phyloP scores from a whole-genome alignment of 2,113 vertebrate genomes.

The Dipodomys spectabilis region DNA sequence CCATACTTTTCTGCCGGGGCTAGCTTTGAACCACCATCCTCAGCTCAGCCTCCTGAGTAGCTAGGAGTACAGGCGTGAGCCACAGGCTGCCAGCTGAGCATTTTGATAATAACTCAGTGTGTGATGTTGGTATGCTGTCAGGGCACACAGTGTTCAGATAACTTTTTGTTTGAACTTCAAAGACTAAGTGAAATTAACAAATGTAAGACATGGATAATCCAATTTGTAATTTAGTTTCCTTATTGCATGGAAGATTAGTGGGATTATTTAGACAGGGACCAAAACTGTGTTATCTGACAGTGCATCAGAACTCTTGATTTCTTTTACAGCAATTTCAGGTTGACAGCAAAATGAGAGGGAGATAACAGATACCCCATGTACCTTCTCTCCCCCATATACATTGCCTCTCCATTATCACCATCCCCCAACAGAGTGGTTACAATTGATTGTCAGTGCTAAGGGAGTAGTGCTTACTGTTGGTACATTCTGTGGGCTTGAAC shows the following conservation, averaged over 20 bases:
- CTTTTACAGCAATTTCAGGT: background rate
- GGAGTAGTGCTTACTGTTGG: background rate
- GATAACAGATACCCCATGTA: background rate
- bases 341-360: background rate
- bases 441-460: background rate
- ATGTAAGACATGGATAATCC: background rate
- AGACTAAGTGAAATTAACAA: conserved; percentile 35
- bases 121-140: background rate
- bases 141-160: conserved; percentile 33
- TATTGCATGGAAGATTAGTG: background rate
- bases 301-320: background rate
- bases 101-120: conserved; percentile 18
- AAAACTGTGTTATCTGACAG: background rate
- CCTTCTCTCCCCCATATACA: background rate
- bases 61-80: too few species aligned
- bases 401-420: background rate
- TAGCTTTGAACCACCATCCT: too few species aligned
- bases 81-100: background rate
- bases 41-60: too few species aligned
- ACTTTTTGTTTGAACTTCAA: conserved; percentile 37
- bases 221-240: background rate
- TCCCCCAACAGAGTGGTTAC: background rate
- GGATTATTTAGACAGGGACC: background rate
- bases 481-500: background rate
- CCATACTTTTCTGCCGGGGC: too few species aligned